phyloP scores from a whole-genome alignment of 2,888 invertebrate species.

The Phortica magna region DNA sequence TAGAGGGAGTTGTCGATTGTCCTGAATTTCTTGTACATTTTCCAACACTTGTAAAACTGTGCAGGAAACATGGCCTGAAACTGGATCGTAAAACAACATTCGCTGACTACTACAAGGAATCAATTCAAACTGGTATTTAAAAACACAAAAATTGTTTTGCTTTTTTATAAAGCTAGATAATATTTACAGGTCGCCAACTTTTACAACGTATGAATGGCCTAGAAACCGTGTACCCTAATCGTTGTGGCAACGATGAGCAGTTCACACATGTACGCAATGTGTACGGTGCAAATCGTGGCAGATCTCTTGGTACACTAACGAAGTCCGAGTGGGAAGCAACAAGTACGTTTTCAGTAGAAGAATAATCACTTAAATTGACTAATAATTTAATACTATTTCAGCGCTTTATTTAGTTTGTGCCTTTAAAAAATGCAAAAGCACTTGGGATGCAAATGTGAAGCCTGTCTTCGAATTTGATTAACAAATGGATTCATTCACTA shows the following conservation, averaged over 20 bases:
- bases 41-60: conserved; percentile 87
- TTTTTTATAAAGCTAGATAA: not conserved
- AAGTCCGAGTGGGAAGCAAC: conserved; percentile 95
- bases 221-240: conserved; percentile 85
- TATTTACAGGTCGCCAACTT: conserved; percentile 77
- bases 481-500: not conserved
- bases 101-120: conserved; percentile 84
- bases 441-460: conserved; percentile 61
- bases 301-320: conserved; percentile 89
- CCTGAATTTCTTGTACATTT: conserved; percentile 99
- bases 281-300: conserved; percentile 73
- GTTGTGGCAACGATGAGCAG: conserved; percentile 80
- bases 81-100: conserved; percentile 86
- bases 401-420: conserved; percentile 90
- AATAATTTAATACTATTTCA: conserved; percentile 78
- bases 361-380: not conserved
- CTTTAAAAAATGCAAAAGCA: conserved; percentile 84
- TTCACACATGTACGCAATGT: conserved; percentile 85
- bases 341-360: conserved; percentile 80
- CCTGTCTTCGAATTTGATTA: conserved; percentile 58
- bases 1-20: conserved; percentile 98
- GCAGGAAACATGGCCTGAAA: conserved; percentile 85
- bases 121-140: conserved; percentile 59
- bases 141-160: not conserved
- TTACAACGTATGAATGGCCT: conserved; percentile 88